A percentile compares a stretch with the other conserved stretches of the same genome.
Conservation (phyloP, 2,888 invertebrate species). For the Pandemis cinnamomeana region DNA sequence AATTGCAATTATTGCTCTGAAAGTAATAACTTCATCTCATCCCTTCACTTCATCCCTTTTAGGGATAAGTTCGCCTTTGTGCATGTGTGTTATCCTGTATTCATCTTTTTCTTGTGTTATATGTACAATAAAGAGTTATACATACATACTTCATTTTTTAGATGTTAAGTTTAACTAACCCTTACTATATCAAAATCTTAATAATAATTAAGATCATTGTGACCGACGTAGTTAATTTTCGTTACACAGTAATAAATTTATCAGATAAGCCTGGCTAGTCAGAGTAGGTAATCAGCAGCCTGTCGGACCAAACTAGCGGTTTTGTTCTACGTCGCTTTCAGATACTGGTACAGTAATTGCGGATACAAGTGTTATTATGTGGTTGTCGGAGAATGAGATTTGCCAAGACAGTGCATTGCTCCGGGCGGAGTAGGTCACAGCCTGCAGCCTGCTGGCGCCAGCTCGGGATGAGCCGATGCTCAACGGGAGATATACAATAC, state of each 20-base stretch:
- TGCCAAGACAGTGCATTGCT: constrained; percentile 29
- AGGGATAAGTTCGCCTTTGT: too few relatives aligned
- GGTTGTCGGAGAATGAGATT: constrained; percentile 18
- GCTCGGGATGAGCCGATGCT: constrained; percentile 17
- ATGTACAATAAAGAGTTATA: too few relatives aligned
- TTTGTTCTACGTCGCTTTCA: constrained; percentile 8
- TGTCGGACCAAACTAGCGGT: constrained; percentile 10
- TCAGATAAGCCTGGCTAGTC: constrained; percentile 4
- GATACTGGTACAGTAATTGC: constrained; percentile 30
- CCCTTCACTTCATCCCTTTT: too few relatives aligned
- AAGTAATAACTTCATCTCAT: neutral
- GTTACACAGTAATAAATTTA: neutral
- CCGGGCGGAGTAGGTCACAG: constrained; percentile 37
- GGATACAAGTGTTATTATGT: constrained; percentile 18
- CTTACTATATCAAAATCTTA: neutral
- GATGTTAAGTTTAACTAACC: too few relatives aligned
- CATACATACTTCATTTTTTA: neutral
- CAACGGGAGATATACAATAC: neutral
- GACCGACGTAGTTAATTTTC: neutral
- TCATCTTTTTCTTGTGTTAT: too few relatives aligned
- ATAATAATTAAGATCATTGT: neutral
- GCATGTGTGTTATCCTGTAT: too few relatives aligned
- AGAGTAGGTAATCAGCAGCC: neutral
- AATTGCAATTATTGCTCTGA: neutral
- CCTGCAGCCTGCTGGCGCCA: constrained; percentile 38